Evolutionary conservation across 2,888 invertebrate genomes (phyloP).

Genomic region (Frankliniella intonsa): DNA sequence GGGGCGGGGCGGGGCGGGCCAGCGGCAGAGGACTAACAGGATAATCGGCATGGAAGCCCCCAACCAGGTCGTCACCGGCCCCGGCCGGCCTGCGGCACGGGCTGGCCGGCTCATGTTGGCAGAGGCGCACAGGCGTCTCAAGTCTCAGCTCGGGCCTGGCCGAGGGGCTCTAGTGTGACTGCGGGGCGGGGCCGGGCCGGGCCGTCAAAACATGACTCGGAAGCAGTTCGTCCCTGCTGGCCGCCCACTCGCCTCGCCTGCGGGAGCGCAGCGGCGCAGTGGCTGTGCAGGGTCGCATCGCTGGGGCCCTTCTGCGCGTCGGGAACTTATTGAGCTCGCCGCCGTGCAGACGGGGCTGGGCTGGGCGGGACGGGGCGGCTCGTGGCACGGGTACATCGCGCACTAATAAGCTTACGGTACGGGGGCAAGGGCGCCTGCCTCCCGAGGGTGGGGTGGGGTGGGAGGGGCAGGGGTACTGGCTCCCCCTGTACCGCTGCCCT

Average conservation of each 20-base stretch:
- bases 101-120: neutral
- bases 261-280: too few species aligned
- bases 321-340: too few species aligned
- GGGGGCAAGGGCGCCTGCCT: neutral
- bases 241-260: too few species aligned
- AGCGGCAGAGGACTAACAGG: constrained; percentile 7
- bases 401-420: too few species aligned
- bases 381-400: neutral
- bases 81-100: neutral
- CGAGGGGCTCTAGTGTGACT: neutral
- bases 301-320: too few species aligned
- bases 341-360: too few species aligned
- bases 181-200: neutral
- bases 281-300: too few species aligned
- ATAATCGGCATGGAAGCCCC: constrained; percentile 21
- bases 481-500: too few species aligned
- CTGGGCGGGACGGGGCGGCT: neutral
- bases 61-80: neutral
- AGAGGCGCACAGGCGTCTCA: neutral
- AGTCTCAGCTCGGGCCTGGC: neutral
- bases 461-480: neutral
- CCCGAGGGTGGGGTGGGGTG: neutral
- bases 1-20: neutral
- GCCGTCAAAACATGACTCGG: too few species aligned
- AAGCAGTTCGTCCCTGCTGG: too few species aligned